phyloP scores from a whole-genome alignment of 2,888 invertebrate genomes.

The Phortica okadai region DNA sequence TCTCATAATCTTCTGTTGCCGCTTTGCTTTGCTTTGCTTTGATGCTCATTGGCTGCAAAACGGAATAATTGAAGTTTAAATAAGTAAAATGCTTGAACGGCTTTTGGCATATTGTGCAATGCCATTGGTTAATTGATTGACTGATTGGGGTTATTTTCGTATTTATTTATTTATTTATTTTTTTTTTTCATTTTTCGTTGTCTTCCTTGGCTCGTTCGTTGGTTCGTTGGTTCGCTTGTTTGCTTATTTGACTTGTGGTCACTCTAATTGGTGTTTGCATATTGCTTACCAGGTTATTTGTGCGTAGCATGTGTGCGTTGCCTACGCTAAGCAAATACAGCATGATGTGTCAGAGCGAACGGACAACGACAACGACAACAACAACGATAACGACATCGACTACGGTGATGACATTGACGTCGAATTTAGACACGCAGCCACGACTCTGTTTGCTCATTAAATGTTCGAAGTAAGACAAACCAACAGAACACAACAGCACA shows the following conservation, averaged over 20 bases:
- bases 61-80: slow-evolving; percentile 23
- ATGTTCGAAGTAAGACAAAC: slow-evolving; percentile 54
- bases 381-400: not conserved
- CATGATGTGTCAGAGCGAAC: not conserved
- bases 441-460: slow-evolving; percentile 70
- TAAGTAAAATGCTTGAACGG: slow-evolving; percentile 13
- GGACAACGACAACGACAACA: not conserved
- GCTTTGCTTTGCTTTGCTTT: not conserved
- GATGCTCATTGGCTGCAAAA: slow-evolving; percentile 4
- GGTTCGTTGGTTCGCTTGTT: slow-evolving; percentile 2
- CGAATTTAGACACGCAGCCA: slow-evolving; percentile 40
- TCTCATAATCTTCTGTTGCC: not conserved
- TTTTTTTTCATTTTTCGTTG: slow-evolving; percentile 34
- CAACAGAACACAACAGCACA: slow-evolving; percentile 11
- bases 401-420: slow-evolving; percentile 14
- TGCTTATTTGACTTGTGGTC: slow-evolving; percentile 66
- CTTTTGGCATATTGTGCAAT: not conserved
- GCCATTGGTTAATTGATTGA: slow-evolving; percentile 26
- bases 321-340: slow-evolving; percentile 27
- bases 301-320: slow-evolving; percentile 1
- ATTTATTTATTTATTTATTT: not conserved
- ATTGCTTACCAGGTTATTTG: slow-evolving; percentile 56
- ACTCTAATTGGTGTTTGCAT: slow-evolving; percentile 70
- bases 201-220: slow-evolving; percentile 54
- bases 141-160: not conserved